Evolutionary conservation across 2,888 invertebrate species (phyloP), one percentile per base, ranked within the genome.

Genomic region (Caenorhabditis virilis): DNA sequence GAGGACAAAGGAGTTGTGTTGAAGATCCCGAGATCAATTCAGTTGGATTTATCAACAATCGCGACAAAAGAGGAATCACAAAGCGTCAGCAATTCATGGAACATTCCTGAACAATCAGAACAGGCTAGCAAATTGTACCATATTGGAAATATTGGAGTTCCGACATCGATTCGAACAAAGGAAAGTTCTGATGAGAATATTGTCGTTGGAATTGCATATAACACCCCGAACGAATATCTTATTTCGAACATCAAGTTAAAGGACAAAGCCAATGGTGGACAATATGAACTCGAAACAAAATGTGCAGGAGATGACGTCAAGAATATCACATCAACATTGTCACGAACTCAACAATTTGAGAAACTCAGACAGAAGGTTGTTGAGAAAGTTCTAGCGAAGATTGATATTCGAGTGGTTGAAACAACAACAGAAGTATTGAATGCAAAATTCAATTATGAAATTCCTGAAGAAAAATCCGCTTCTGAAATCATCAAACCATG

Each of bases 191-290:
- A 80, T 26, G 69, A 74, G 9, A 49, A 45, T 2, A 52, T 68
- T 6, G 71, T 72, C 3, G 57, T 76, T 45, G 78, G 75, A 33
- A 57, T 71, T 26, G 60, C 72, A 13, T 81, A 69, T 65, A 66
- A 75, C 18, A 55, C 59, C 7, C 65, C 67, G 6, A 59, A 60
- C 4, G 64, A 66, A 23, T 41, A 30, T 6, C 41, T 54, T 18
- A 49, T 53, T 3, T 47, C 55, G 4, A 57, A 57, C 6, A 42
- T 49, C 16, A 64, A 42, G 33, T 25, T 49, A 57, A 71, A 57
- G 16, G 69, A 70, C 9, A 70, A 69, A 38, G 57, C 51, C 27
- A 69, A 45, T 27, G 80, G 79, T 39, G 81, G 81, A 35, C 45
- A 48, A 1, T 79, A 76, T 45, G 39, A 41, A 2, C 48, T 81